phyloP scores from a whole-genome alignment of 2,113 vertebrate species.

The Girardinichthys multiradiatus region DNA sequence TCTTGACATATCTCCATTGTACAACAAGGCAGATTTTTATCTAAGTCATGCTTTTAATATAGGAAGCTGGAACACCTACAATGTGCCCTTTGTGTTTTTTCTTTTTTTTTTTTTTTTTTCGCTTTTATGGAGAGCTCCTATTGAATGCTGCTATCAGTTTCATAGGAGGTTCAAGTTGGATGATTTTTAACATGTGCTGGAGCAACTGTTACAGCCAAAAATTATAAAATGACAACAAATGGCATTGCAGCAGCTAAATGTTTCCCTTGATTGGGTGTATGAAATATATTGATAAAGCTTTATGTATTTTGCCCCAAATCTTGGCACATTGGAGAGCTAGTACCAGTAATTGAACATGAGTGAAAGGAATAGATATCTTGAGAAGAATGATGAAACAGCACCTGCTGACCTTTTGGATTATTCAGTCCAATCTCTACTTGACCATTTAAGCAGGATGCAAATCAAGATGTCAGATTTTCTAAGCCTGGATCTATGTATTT shows the following conservation, averaged over 20 bases:
- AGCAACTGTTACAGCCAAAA: conserved; percentile 26
- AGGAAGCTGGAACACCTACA: conserved; percentile 49
- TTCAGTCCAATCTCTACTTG: conserved; percentile 38
- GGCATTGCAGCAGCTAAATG: conserved; percentile 22
- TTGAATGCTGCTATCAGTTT: conserved; percentile 53
- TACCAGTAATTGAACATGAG: conserved; percentile 51
- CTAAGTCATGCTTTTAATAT: conserved; percentile 55
- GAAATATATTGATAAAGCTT: conserved; percentile 21
- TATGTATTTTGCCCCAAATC: conserved; percentile 37
- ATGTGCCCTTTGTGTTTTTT: conserved; percentile 43
- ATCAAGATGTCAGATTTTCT: conserved; percentile 54
- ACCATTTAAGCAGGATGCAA: conserved; percentile 39
- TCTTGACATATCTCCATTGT: conserved; percentile 56
- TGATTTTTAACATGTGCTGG: conserved; percentile 10
- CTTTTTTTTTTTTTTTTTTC: too few relatives aligned
- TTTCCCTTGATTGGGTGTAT: conserved; percentile 15
- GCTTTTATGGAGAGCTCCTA: conserved; percentile 10
- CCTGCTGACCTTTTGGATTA: conserved; percentile 63
- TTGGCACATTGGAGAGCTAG: conserved; percentile 42
- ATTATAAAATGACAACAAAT: conserved; percentile 27
- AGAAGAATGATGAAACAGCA: conserved; percentile 58
- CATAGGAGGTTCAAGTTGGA: conserved; percentile 35
- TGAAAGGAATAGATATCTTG: conserved; percentile 50
- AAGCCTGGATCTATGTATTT: conserved; percentile 37
- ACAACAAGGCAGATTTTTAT: conserved; percentile 51